Conservation (phyloP, 2,888 invertebrate species). For the Tanytarsus gracilentus region DNA sequence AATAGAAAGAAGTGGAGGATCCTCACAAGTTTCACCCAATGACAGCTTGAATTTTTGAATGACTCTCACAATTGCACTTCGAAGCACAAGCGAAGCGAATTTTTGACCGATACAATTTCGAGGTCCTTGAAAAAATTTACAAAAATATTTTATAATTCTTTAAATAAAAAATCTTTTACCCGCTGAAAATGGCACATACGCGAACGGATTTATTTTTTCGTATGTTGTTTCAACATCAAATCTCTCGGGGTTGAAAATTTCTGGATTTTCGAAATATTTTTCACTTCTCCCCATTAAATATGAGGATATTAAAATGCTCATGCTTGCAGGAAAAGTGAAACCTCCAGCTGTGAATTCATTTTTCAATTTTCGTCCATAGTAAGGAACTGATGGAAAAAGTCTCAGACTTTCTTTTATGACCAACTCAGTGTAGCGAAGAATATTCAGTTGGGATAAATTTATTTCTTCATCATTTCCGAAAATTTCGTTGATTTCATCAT, state of each 20-base stretch:
- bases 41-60: slow-evolving; percentile 2
- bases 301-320: slow-evolving; percentile 37
- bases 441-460: background rate
- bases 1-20: too few species aligned
- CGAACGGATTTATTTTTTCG: slow-evolving; percentile 31
- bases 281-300: slow-evolving; percentile 38
- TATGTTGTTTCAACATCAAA: slow-evolving; percentile 32
- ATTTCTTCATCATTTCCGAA: slow-evolving; percentile 24
- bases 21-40: too few species aligned
- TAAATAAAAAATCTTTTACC: too few species aligned
- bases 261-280: too few species aligned
- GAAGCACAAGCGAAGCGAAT: slow-evolving; percentile 8
- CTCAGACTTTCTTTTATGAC: slow-evolving; percentile 29
- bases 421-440: slow-evolving; percentile 26
- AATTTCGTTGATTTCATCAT: slow-evolving; percentile 35
- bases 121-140: too few species aligned
- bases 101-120: slow-evolving; percentile 25
- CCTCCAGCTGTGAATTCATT: slow-evolving; percentile 32
- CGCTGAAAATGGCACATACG: slow-evolving; percentile 40
- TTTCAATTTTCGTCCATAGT: slow-evolving; percentile 13
- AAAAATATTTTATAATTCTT: too few species aligned
- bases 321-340: slow-evolving; percentile 35
- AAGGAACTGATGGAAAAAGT: slow-evolving; percentile 27
- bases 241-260: slow-evolving; percentile 38
- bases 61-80: background rate